phyloP scores from a whole-genome alignment of 2,888 invertebrate genomes.

The Drosophila buzzatii region DNA sequence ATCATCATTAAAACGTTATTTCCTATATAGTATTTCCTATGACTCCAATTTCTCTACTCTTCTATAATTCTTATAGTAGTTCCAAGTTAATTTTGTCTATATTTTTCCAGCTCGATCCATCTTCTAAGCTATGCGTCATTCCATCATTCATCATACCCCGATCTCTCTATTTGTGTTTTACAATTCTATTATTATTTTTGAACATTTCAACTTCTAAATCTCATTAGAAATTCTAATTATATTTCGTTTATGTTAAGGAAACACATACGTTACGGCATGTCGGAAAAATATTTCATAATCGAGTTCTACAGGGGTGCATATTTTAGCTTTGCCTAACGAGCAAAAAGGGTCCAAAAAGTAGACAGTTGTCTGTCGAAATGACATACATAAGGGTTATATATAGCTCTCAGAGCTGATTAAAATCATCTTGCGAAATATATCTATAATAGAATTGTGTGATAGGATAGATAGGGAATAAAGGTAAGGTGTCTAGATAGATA shows the following conservation, averaged over 20 bases:
- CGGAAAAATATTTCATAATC: conserved; percentile 43
- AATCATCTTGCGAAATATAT: not conserved
- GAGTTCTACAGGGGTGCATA: conserved; percentile 45
- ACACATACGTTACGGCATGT: conserved; percentile 34
- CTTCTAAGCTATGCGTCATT: not conserved
- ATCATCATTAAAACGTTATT: too few species aligned
- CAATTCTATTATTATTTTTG: not conserved
- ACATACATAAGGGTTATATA: conserved; percentile 6
- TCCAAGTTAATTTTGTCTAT: not conserved
- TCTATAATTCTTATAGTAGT: too few species aligned
- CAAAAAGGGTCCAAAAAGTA: conserved; percentile 8
- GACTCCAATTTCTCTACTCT: too few species aligned
- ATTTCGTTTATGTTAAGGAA: conserved; percentile 23
- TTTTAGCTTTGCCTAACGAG: conserved; percentile 23
- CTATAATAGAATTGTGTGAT: not conserved
- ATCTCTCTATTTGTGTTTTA: not conserved
- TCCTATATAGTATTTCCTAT: too few species aligned
- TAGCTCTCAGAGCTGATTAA: not conserved
- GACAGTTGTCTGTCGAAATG: conserved; percentile 16
- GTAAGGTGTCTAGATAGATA: not conserved
- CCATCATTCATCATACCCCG: not conserved
- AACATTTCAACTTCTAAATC: conserved; percentile 1
- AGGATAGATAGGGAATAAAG: not conserved
- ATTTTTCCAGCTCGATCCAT: not conserved
- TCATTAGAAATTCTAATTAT: conserved; percentile 38